A percentile compares a stretch with the other conserved stretches of the same genome.
Evolutionary conservation across 2,888 invertebrate species (phyloP).

Genomic region (Diarsia dahlii): DNA sequence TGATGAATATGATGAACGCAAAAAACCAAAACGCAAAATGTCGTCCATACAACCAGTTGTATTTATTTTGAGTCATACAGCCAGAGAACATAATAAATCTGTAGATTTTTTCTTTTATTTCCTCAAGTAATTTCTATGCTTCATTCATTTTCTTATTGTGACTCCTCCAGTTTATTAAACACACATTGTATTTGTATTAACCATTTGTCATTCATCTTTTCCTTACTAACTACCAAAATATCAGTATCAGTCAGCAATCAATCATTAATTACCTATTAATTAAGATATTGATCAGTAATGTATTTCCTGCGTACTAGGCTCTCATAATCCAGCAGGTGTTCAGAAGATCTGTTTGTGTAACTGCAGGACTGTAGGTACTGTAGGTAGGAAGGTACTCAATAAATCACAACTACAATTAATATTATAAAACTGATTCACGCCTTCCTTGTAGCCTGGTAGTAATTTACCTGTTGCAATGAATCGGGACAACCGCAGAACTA

Average conservation of each 20-base stretch:
- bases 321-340: slow-evolving; percentile 22
- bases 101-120: background rate
- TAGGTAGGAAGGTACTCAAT: slow-evolving; percentile 10
- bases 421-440: slow-evolving; percentile 22
- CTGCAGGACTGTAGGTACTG: background rate
- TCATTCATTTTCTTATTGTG: background rate
- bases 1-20: background rate
- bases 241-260: background rate
- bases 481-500: background rate
- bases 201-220: background rate
- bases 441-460: slow-evolving; percentile 27
- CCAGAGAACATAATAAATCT: background rate
- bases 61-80: background rate
- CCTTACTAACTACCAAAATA: background rate
- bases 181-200: background rate
- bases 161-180: background rate
- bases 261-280: background rate
- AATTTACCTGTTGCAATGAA: slow-evolving; percentile 33
- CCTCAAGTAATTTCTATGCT: background rate
- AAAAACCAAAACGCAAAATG: background rate
- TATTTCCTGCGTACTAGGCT: slow-evolving; percentile 21
- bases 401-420: slow-evolving; percentile 20
- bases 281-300: background rate
- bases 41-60: background rate
- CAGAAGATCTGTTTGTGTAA: slow-evolving; percentile 2